These are phyloP conservation scores for Liasis olivaceus DNA, from an alignment of 2,797 vertebrate genomes.

Conservation along the genomic window DNA sequence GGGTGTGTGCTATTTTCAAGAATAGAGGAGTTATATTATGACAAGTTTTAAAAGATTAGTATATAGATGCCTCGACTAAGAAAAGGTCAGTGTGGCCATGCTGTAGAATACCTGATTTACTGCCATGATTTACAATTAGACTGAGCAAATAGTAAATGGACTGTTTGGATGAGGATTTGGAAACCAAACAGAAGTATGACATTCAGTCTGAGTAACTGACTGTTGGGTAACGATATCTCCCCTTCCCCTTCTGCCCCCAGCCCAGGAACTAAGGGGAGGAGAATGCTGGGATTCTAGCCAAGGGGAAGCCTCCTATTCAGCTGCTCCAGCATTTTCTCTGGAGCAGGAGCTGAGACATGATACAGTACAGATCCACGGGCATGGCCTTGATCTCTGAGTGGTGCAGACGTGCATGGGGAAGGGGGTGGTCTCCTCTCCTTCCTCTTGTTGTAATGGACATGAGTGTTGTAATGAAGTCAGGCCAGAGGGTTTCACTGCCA, in stretches of 20 bases:
- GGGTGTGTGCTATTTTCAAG: not conserved
- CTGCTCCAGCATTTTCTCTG: too few species aligned
- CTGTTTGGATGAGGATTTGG: not conserved
- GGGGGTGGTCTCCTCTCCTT: not conserved
- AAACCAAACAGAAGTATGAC: not conserved
- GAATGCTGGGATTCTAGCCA: not conserved
- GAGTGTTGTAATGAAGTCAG: not conserved
- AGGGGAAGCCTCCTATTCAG: too few species aligned
- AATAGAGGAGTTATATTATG: not conserved
- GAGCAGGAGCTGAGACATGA: too few species aligned
- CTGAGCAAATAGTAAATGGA: not conserved
- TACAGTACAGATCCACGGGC: too few species aligned
- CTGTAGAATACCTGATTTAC: not conserved
- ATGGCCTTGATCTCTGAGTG: too few species aligned
- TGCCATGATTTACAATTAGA: not conserved
- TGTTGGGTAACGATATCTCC: not conserved
- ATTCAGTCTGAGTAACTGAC: not conserved
- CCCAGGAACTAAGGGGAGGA: not conserved
- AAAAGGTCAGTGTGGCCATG: not conserved
- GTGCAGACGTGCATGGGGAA: too few species aligned
- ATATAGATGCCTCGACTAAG: not conserved
- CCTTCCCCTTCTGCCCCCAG: not conserved
- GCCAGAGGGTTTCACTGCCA: not conserved
- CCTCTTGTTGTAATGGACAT: not conserved
- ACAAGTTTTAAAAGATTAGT: not conserved